Percentiles rank a stretch among this genome's conserved stretches.
phyloP scores from a whole-genome alignment of 2,113 vertebrate genomes.

The Otus sunia region DNA sequence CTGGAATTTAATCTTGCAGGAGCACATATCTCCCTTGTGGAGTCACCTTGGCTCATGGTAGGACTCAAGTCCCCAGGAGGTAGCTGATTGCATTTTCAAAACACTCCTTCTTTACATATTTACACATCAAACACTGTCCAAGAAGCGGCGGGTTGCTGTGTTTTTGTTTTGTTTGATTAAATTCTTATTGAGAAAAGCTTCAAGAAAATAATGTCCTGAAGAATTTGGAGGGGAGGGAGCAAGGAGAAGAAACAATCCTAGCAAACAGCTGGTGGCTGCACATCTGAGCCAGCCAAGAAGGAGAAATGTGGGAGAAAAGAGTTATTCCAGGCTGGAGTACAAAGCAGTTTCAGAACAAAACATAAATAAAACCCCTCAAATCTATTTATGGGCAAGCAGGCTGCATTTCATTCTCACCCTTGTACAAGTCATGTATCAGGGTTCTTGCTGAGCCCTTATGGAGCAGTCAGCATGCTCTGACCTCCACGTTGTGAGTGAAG shows the following conservation, averaged over 20 bases:
- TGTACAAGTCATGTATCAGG: not conserved
- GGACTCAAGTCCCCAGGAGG: slow-evolving; percentile 37
- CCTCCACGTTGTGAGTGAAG: not conserved
- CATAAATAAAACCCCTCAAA: slow-evolving; percentile 12
- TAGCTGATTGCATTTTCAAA: slow-evolving; percentile 36
- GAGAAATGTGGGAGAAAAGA: slow-evolving; percentile 48
- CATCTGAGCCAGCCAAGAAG: slow-evolving; percentile 31
- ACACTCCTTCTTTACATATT: slow-evolving; percentile 62
- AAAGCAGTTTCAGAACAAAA: slow-evolving; percentile 30
- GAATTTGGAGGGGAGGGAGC: slow-evolving; percentile 21
- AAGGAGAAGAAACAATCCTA: slow-evolving; percentile 42
- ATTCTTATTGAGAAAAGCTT: slow-evolving; percentile 57
- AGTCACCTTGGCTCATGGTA: slow-evolving; percentile 41
- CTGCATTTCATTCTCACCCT: slow-evolving; percentile 47
- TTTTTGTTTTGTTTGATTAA: slow-evolving; percentile 66
- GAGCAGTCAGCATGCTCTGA: not conserved
- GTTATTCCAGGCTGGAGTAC: slow-evolving; percentile 34
- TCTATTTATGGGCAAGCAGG: slow-evolving; percentile 31
- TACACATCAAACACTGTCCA: slow-evolving; percentile 66
- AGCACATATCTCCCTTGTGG: not conserved
- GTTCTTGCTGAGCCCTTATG: slow-evolving; percentile 4
- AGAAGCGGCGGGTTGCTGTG: slow-evolving; percentile 42
- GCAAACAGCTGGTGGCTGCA: slow-evolving; percentile 62
- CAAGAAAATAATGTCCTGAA: slow-evolving; percentile 55
- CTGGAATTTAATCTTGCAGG: slow-evolving; percentile 45